These are phyloP conservation scores for Lophotriccus pileatus DNA, from an alignment of 2,797 vertebrate species.

Conservation along the genomic window DNA sequence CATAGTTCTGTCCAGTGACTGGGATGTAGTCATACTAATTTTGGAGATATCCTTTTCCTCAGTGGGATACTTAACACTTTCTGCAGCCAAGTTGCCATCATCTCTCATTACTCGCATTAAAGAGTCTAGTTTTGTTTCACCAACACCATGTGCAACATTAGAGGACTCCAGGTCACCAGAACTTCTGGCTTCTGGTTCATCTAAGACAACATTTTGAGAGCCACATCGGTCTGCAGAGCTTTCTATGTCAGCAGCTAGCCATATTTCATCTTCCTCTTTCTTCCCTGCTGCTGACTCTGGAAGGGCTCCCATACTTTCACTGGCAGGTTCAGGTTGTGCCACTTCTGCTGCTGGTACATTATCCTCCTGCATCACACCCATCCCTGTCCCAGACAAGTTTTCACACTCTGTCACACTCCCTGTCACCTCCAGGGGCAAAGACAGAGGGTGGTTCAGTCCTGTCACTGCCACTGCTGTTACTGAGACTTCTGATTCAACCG, in stretches of 20 bases:
- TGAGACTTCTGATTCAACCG: not conserved
- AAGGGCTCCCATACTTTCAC: not conserved
- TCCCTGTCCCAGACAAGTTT: not conserved
- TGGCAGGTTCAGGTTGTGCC: not conserved
- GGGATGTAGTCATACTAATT: not conserved
- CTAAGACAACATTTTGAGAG: constrained; percentile 25
- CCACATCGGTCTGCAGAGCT: not conserved
- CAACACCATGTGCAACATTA: not conserved
- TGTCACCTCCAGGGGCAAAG: not conserved
- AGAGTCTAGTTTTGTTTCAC: constrained; percentile 28
- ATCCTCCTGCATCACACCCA: not conserved
- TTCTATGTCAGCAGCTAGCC: not conserved
- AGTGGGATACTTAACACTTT: not conserved
- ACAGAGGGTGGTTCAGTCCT: not conserved
- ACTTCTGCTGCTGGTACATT: not conserved
- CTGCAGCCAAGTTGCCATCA: not conserved
- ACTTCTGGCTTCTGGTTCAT: constrained; percentile 1
- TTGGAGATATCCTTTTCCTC: constrained; percentile 3
- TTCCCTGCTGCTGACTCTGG: not conserved
- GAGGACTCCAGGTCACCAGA: constrained; percentile 34
- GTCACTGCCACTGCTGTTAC: not conserved
- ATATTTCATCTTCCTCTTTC: not conserved
- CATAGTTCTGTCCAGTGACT: not conserved
- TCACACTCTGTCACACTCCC: not conserved
- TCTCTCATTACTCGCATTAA: constrained; percentile 24